phyloP scores from a whole-genome alignment of 2,797 vertebrate species.

The Enteromius afrohamiltoni region DNA sequence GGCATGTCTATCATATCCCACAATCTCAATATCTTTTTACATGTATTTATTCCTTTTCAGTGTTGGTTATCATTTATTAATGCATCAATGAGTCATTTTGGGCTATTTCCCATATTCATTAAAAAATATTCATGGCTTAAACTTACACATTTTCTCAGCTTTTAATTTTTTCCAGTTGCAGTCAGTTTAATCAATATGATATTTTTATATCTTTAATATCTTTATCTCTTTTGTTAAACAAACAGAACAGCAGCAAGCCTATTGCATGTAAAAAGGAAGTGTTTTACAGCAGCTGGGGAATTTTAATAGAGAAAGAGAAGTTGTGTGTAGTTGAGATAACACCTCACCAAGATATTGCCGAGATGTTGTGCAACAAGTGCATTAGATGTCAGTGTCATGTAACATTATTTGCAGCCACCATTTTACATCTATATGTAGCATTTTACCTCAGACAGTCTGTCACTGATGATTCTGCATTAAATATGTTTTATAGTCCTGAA shows the following conservation, averaged over 20 bases:
- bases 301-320: constrained; percentile 29
- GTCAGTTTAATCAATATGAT: background rate
- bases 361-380: constrained; percentile 1
- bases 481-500: background rate
- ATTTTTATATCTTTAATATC: background rate
- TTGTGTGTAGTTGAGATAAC: constrained; percentile 13
- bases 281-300: background rate
- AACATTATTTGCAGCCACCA: background rate
- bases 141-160: no score
- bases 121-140: background rate
- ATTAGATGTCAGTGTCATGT: background rate
- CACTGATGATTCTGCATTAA: background rate
- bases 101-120: background rate
- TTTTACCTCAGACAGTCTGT: background rate
- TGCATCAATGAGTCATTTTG: background rate
- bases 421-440: background rate
- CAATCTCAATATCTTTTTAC: background rate
- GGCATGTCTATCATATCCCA: background rate
- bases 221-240: background rate
- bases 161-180: background rate
- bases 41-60: background rate
- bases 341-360: background rate
- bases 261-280: constrained; percentile 11
- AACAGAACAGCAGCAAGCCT: background rate
- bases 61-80: background rate